Evolutionary conservation across 2,888 invertebrate species (phyloP), one percentile per base, ranked within the genome.

Genomic region (Dascillus cervinus): DNA sequence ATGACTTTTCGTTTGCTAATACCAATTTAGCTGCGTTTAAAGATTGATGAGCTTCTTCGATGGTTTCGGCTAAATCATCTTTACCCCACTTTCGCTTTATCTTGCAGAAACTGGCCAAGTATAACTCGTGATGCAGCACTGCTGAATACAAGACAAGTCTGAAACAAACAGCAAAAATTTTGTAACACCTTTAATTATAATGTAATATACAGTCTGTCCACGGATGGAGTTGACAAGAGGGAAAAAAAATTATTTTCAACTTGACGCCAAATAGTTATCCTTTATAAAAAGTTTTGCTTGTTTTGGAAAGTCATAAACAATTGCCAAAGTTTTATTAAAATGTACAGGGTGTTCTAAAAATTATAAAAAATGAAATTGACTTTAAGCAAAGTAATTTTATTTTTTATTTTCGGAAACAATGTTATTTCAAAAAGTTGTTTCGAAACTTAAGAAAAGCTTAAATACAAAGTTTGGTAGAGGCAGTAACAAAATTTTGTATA

Each of bases 81-180:
- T 55, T 45, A 28, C 62, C 66, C 58, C 60, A 61, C 38, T 52
- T 53, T 8, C 64, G 55, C 44, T 69, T 70, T 1, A 66, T 61
- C 39, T 70, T 68, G 37, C 73, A 65, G 34, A 73, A 51, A 25
- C 75, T 60, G 1, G 75, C 74, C 14, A 70, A 68, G 44, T 76
- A 71, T 22, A 85, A 65, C 60, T 89, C 88, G 40, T 82, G 79
- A 11, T 82, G 70, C 26, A 87, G 70, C 2, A 88, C 84, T n/a
- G 81, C 79, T 1, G 77, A 73, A 52, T 89, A 89, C 11, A 90
- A 68, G 39, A 80, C 75, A 4, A 89, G 64, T 44, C 69, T 66
- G 45, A 3, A 56, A 49, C 19, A 10, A 6, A 8, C 4, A 17
- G 17, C 8, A 17, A 17, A 17, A n/a, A n/a, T n/a, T n/a, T 17